A percentile compares a stretch with the other conserved stretches of the same genome.
Evolutionary conservation across 2,888 invertebrate genomes (phyloP).

Genomic region (Panopea generosa): DNA sequence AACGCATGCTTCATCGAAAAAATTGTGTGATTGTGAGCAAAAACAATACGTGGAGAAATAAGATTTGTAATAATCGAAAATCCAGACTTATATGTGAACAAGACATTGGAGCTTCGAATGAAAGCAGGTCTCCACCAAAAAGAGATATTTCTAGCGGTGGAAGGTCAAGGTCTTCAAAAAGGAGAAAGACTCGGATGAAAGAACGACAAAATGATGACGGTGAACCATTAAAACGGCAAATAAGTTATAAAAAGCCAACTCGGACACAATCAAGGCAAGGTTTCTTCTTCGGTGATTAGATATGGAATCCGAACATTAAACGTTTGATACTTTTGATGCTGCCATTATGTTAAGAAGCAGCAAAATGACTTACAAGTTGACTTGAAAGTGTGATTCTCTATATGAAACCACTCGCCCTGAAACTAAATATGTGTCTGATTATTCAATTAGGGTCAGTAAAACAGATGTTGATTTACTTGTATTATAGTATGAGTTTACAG

Average conservation of each 20-base stretch:
- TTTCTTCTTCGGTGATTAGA: neutral
- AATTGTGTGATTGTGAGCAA: conserved; percentile 82
- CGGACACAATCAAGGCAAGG: neutral
- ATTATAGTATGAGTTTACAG: too few relatives aligned
- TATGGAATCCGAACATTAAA: too few relatives aligned
- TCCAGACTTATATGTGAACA: conserved; percentile 80
- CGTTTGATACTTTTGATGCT: too few relatives aligned
- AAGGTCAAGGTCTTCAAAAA: conserved; percentile 23
- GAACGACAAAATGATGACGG: conserved; percentile 28
- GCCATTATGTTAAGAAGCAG: too few relatives aligned
- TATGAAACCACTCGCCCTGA: too few relatives aligned
- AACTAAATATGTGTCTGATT: too few relatives aligned
- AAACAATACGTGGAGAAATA: conserved; percentile 80
- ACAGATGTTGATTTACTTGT: too few relatives aligned
- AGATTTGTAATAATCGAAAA: conserved; percentile 79
- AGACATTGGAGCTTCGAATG: conserved; percentile 43
- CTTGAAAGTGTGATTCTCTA: too few relatives aligned
- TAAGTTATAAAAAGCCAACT: neutral
- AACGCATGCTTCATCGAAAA: conserved; percentile 71
- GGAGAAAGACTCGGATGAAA: conserved; percentile 24
- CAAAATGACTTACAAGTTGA: too few relatives aligned
- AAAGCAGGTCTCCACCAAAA: conserved; percentile 49
- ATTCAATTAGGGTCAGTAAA: too few relatives aligned
- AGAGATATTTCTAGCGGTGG: conserved; percentile 35
- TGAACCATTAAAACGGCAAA: neutral